These are phyloP conservation scores for Sesia bembeciformis DNA, from an alignment of 2,888 invertebrate species.

Conservation along the genomic window DNA sequence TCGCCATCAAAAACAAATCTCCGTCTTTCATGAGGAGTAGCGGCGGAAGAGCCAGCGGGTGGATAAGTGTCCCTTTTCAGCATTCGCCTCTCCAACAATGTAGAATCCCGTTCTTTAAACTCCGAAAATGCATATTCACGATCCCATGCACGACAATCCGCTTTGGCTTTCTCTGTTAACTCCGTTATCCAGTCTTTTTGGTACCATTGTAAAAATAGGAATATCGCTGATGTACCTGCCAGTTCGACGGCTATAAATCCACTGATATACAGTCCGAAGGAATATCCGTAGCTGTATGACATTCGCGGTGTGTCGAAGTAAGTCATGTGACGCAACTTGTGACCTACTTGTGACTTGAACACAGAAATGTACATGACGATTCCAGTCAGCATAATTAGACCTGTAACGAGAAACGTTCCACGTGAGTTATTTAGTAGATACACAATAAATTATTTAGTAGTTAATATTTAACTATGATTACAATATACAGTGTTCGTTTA, in stretches of 20 bases:
- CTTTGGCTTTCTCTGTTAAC: constrained; percentile 63
- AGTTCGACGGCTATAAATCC: constrained; percentile 89
- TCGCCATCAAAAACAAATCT: constrained; percentile 80
- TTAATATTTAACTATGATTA: too few relatives aligned
- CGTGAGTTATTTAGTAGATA: too few relatives aligned
- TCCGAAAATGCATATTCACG: constrained; percentile 67
- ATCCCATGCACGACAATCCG: constrained; percentile 65
- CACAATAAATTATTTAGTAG: too few relatives aligned
- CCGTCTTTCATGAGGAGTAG: constrained; percentile 70
- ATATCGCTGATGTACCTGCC: constrained; percentile 89
- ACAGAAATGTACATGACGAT: constrained; percentile 95
- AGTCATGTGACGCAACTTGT: constrained; percentile 87
- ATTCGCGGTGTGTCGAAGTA: constrained; percentile 85
- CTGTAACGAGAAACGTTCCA: constrained; percentile 62
- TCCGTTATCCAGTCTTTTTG: constrained; percentile 78
- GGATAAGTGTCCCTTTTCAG: constrained; percentile 65
- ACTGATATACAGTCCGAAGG: constrained; percentile 88
- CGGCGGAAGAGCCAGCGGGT: constrained; percentile 54
- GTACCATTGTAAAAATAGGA: constrained; percentile 88
- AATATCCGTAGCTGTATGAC: constrained; percentile 91
- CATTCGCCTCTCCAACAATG: constrained; percentile 56
- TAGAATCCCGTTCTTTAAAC: constrained; percentile 60
- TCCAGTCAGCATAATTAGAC: constrained; percentile 91
- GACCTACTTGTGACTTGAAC: constrained; percentile 92
- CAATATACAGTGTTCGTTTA: too few relatives aligned